phyloP scores from a whole-genome alignment of 1,140 invertebrate species.

The Scaptomyza pallida region DNA sequence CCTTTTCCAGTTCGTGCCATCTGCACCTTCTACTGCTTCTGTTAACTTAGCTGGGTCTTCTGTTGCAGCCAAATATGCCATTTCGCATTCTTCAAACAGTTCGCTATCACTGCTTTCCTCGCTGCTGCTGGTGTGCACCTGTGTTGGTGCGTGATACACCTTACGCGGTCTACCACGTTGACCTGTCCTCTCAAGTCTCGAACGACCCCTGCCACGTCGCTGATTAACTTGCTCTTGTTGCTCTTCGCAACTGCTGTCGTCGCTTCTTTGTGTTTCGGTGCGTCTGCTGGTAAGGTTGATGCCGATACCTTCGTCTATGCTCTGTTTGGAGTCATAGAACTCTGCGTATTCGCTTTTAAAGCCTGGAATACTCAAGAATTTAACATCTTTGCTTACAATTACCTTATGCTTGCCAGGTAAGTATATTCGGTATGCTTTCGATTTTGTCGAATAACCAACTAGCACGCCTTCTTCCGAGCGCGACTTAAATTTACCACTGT shows the following conservation, averaged over 20 bases:
- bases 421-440: slow-evolving; percentile 1
- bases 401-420: not conserved
- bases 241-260: not conserved
- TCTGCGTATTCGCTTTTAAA: slow-evolving; percentile 2
- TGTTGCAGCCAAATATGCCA: no score
- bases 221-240: not conserved
- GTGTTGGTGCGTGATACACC: not conserved
- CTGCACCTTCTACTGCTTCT: not conserved
- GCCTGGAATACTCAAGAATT: slow-evolving; percentile 1
- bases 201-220: not conserved
- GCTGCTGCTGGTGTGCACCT: not conserved
- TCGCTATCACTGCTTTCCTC: not conserved
- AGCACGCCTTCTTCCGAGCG: no score
- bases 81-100: not conserved
- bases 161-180: slow-evolving; percentile 1
- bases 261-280: not conserved
- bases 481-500: no score
- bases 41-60: not conserved
- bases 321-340: not conserved
- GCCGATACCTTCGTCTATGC: not conserved
- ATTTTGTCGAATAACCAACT: not conserved
- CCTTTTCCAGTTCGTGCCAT: not conserved
- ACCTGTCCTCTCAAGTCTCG: not conserved
- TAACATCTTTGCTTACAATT: slow-evolving; percentile 1
- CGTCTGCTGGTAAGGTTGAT: not conserved